Conservation (phyloP, 2,888 invertebrate species). For the Clostera curtula region DNA sequence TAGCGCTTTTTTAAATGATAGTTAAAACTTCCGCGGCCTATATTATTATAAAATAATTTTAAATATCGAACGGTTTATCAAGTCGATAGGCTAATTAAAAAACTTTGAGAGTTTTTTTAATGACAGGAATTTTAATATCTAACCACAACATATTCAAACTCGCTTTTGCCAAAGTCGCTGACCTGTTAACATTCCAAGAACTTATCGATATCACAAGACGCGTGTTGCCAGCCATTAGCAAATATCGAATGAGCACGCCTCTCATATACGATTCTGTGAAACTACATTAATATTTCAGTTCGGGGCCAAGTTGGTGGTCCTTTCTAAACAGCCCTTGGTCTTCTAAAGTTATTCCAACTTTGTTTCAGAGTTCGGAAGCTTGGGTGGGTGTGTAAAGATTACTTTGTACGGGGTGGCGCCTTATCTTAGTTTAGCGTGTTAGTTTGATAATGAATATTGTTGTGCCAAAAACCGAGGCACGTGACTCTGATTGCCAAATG, state of each 20-base stretch:
- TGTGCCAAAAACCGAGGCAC: slow-evolving; percentile 14
- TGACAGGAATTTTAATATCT: too few relatives aligned
- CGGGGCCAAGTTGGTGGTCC: slow-evolving; percentile 60
- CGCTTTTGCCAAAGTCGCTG: slow-evolving; percentile 5
- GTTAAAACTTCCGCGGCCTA: too few relatives aligned
- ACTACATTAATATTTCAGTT: slow-evolving; percentile 74
- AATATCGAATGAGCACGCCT: slow-evolving; percentile 47
- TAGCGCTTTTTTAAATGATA: too few relatives aligned
- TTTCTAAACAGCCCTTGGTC: slow-evolving; percentile 75
- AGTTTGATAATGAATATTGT: slow-evolving; percentile 41
- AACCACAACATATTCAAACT: too few relatives aligned
- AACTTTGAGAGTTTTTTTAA: too few relatives aligned
- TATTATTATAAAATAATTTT: too few relatives aligned
- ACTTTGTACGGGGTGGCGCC: slow-evolving; percentile 50
- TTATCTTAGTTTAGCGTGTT: slow-evolving; percentile 63
- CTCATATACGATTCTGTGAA: slow-evolving; percentile 70
- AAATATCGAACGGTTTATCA: too few relatives aligned
- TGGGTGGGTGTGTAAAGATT: slow-evolving; percentile 62
- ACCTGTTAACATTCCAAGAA: slow-evolving; percentile 9
- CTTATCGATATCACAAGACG: slow-evolving; percentile 23
- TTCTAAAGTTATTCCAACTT: slow-evolving; percentile 74
- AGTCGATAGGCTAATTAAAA: too few relatives aligned
- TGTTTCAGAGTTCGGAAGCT: slow-evolving; percentile 48
- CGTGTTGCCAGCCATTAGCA: slow-evolving; percentile 32
- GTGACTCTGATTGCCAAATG: neutral